Evolutionary conservation across 2,888 invertebrate genomes (phyloP), one percentile per base, ranked within the genome.

Genomic region (Cryptus viduatorius): DNA sequence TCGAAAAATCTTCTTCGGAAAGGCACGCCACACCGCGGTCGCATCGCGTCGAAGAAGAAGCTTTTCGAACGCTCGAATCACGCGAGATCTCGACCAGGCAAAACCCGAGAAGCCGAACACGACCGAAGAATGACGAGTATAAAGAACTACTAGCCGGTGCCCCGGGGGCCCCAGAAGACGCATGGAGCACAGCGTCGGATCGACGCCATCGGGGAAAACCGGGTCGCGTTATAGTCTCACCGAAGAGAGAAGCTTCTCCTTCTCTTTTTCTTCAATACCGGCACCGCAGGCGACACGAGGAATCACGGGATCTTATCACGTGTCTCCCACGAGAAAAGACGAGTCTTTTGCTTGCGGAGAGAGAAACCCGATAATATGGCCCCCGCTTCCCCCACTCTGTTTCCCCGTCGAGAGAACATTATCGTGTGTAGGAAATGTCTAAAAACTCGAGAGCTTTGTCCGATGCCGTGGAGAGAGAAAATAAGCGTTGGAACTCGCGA

Each of bases 151-250:
- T 14, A 12, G 44, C 50, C 72, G 53, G 61, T 48, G 72, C 53
- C 67, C 19, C 24, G 56, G 61, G 16, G 24, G 68, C 72, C 50
- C 44, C 77, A 65, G 71, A 76, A 72, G 77, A 79, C 24, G 72
- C 56, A 82, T 84, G 80, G 82, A 86, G 87, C 82, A 79, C 86
- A 83, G 86, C 87, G 86, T 80, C 83, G 88, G 82, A 44, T 79
- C 87, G 87, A 87, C 86, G 85, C 87, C 86, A 85, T 87, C 83
- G 79, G 68, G 79, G 65, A 72, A 89, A 73, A 83, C 84, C 83
- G 77, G 88, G 83, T 89, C 78, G 78, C 50, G 24, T 64, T 71
- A 42, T 31, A 81, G 68, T 67, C 56, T 48, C 68, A 68, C 16
- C 24, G 64, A 10, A 7, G 8, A 53, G 8, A 53, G 5, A 67